These are phyloP conservation scores for Phortica magna DNA, from an alignment of 2,888 invertebrate genomes.

Conservation along the genomic window DNA sequence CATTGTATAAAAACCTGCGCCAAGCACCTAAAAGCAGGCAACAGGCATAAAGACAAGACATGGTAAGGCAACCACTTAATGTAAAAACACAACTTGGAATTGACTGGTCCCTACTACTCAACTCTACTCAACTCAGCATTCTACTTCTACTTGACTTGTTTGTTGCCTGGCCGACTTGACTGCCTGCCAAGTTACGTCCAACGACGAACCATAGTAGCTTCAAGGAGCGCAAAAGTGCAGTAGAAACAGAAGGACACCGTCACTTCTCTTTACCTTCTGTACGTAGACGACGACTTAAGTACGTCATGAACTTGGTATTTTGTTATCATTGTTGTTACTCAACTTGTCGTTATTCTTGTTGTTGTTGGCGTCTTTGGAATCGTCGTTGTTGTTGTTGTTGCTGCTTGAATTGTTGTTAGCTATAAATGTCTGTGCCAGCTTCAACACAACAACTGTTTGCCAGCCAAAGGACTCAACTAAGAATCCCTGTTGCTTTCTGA, in stretches of 20 bases:
- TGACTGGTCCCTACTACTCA: not conserved
- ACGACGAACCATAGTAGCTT: not conserved
- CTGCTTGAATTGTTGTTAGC: constrained; percentile 13
- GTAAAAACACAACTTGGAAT: constrained; percentile 35
- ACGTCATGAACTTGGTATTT: constrained; percentile 63
- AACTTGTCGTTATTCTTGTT: constrained; percentile 39
- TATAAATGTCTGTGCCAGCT: constrained; percentile 52
- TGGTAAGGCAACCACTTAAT: constrained; percentile 31
- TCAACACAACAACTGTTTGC: not conserved
- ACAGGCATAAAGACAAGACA: not conserved
- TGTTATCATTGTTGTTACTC: constrained; percentile 58
- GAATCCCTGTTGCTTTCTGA: constrained; percentile 57
- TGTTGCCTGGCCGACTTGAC: not conserved
- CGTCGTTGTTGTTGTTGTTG: constrained; percentile 60
- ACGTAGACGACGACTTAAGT: constrained; percentile 39
- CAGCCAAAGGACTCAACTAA: not conserved
- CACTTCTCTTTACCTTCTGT: constrained; percentile 40
- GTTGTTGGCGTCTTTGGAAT: constrained; percentile 53
- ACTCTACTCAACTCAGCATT: not conserved
- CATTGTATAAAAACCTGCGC: not conserved
- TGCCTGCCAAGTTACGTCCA: not conserved
- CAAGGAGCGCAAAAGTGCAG: not conserved
- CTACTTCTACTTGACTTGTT: not conserved
- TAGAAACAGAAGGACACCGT: not conserved
- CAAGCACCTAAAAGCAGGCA: constrained; percentile 14